These are phyloP conservation scores for Augochlorella aurata DNA, from an alignment of 2,888 invertebrate species.

Conservation along the genomic window DNA sequence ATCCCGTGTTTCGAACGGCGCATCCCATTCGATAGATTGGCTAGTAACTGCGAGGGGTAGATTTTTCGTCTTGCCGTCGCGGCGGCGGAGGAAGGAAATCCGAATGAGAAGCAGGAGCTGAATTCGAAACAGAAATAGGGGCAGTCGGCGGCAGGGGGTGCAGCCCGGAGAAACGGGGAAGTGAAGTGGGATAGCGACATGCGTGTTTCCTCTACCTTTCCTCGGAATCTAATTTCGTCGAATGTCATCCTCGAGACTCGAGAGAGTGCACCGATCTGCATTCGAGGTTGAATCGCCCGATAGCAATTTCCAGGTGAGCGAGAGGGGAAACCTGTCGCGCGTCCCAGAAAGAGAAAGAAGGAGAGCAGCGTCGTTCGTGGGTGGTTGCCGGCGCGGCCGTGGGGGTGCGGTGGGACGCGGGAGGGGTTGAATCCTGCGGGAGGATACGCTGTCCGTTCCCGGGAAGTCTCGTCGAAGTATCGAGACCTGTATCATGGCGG, in stretches of 20 bases:
- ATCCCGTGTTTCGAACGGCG: constrained; percentile 22
- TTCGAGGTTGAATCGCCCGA: constrained; percentile 73
- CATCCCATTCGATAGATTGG: constrained; percentile 53
- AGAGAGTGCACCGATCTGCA: constrained; percentile 71
- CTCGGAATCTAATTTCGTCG: constrained; percentile 76
- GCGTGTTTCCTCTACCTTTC: constrained; percentile 69
- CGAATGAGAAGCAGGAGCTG: constrained; percentile 51
- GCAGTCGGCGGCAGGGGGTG: neutral
- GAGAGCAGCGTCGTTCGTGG: constrained; percentile 10
- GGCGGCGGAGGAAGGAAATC: constrained; percentile 13
- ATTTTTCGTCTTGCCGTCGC: constrained; percentile 46
- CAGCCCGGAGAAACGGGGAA: neutral
- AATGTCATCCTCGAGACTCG: constrained; percentile 72
- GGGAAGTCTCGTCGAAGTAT: constrained; percentile 77
- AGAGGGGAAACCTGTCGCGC: constrained; percentile 50
- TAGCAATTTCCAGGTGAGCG: constrained; percentile 69
- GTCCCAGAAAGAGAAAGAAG: constrained; percentile 41
- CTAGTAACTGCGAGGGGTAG: constrained; percentile 38
- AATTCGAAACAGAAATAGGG: constrained; percentile 48
- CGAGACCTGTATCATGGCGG: constrained; percentile 81
- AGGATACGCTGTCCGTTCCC: constrained; percentile 72
- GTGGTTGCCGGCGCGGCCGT: constrained; percentile 18
- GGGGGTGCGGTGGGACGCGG: constrained; percentile 11
- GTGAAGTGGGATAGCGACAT: constrained; percentile 44
- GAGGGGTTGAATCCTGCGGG: constrained; percentile 64